Evolutionary conservation across 1,140 invertebrate species (phyloP).

Genomic region (Meteorus sp.): DNA sequence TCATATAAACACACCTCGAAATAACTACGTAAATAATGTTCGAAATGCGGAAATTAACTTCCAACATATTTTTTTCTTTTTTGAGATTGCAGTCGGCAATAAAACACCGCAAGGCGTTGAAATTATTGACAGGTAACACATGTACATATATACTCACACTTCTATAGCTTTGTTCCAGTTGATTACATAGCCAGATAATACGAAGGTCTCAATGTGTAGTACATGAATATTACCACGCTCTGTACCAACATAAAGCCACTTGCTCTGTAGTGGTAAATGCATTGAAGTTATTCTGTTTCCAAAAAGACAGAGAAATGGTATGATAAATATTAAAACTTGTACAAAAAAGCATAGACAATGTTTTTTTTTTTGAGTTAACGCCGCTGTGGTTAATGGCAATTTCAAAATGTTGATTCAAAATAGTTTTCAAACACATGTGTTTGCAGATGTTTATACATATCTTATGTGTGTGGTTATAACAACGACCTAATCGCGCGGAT

Average conservation of each 20-base stretch:
- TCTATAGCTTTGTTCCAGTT: constrained; percentile 99
- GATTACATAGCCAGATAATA: constrained; percentile 96
- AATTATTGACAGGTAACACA: constrained; percentile 31
- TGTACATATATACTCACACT: constrained; percentile 91
- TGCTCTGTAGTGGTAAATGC: constrained; percentile 92
- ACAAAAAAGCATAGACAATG: too few species aligned
- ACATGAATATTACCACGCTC: constrained; percentile 98
- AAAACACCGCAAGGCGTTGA: background rate
- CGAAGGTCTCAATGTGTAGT: constrained; percentile 94
- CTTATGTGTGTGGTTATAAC: too few species aligned
- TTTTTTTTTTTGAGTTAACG: too few species aligned
- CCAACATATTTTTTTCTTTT: too few species aligned
- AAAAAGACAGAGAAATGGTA: constrained; percentile 35
- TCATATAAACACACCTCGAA: too few species aligned
- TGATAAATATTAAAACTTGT: too few species aligned
- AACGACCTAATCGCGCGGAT: background rate
- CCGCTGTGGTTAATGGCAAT: too few species aligned
- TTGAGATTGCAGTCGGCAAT: too few species aligned
- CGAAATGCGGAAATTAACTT: too few species aligned
- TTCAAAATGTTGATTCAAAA: too few species aligned
- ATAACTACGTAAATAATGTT: too few species aligned
- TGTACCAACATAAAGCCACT: constrained; percentile 98
- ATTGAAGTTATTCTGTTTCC: constrained; percentile 84
- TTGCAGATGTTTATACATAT: too few species aligned
- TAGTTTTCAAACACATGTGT: background rate